These are phyloP conservation scores for Macquaria australasica DNA, from an alignment of 2,113 vertebrate species.

Conservation along the genomic window DNA sequence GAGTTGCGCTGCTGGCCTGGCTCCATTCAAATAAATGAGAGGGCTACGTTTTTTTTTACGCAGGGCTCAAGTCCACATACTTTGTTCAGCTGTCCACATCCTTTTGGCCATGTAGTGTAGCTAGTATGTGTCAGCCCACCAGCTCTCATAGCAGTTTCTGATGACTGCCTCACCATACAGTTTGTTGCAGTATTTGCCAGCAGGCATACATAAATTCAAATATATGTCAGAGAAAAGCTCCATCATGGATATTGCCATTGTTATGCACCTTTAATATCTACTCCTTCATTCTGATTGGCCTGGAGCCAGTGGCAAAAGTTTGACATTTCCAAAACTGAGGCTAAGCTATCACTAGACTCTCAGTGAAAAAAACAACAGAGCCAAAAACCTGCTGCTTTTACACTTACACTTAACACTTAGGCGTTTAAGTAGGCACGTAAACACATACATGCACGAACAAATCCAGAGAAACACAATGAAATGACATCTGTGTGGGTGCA, in stretches of 20 bases:
- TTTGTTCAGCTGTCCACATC: neutral
- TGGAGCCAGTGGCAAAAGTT: constrained; percentile 16
- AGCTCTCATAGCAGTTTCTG: neutral
- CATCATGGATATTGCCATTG: neutral
- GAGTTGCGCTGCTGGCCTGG: neutral
- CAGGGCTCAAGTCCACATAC: neutral
- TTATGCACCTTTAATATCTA: neutral
- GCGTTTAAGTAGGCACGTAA: neutral
- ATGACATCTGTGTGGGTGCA: constrained; percentile 25
- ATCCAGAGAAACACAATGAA: constrained; percentile 13
- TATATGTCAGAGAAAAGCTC: constrained; percentile 13
- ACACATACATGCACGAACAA: neutral
- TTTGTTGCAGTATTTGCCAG: neutral
- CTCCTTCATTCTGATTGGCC: constrained; percentile 12
- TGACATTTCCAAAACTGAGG: constrained; percentile 6
- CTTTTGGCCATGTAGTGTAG: neutral
- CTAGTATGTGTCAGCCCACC: neutral
- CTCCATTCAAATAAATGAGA: neutral
- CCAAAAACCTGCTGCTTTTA: neutral
- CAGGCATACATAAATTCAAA: neutral
- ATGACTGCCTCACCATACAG: neutral
- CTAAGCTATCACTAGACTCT: neutral
- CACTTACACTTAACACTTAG: neutral
- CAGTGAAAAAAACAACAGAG: neutral
- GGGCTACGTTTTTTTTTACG: neutral